A percentile compares a stretch with the other conserved stretches of the same genome.
Evolutionary conservation across 2,888 invertebrate species (phyloP).

Genomic region (Ochlodes sylvanus): DNA sequence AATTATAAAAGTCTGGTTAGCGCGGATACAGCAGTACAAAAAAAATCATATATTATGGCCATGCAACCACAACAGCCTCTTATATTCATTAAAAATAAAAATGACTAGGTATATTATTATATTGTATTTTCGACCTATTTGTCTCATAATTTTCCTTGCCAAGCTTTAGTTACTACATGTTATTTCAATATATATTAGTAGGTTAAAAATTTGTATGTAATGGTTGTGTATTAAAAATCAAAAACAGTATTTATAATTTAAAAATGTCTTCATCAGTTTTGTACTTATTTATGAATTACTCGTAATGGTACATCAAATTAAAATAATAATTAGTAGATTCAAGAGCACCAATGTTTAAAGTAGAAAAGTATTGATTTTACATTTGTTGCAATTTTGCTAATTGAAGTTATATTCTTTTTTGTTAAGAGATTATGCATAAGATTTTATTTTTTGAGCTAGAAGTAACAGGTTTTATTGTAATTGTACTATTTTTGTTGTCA

Average conservation of each 20-base stretch:
- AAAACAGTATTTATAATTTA: slow-evolving; percentile 7
- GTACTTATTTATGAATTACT: slow-evolving; percentile 1
- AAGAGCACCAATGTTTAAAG: slow-evolving; percentile 21
- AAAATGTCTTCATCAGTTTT: background rate
- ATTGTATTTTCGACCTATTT: background rate
- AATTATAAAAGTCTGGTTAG: too few species aligned
- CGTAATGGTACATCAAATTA: background rate
- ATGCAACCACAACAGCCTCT: too few species aligned
- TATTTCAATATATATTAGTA: slow-evolving; percentile 1
- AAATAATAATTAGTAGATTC: background rate
- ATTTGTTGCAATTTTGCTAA: slow-evolving; percentile 2
- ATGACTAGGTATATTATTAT: too few species aligned
- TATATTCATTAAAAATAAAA: background rate
- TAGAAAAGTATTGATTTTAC: background rate
- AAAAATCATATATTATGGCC: too few species aligned
- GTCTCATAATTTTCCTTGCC: background rate
- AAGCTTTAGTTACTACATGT: background rate
- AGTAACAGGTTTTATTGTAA: background rate
- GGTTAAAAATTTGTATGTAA: background rate
- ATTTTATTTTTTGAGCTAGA: slow-evolving; percentile 23
- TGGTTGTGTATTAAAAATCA: slow-evolving; percentile 4
- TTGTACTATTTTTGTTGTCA: slow-evolving; percentile 17
- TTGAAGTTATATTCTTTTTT: slow-evolving; percentile 9
- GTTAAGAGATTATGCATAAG: slow-evolving; percentile 25
- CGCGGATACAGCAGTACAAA: background rate